phyloP scores from a whole-genome alignment of 2,113 vertebrate genomes.

The Lutjanus erythropterus region DNA sequence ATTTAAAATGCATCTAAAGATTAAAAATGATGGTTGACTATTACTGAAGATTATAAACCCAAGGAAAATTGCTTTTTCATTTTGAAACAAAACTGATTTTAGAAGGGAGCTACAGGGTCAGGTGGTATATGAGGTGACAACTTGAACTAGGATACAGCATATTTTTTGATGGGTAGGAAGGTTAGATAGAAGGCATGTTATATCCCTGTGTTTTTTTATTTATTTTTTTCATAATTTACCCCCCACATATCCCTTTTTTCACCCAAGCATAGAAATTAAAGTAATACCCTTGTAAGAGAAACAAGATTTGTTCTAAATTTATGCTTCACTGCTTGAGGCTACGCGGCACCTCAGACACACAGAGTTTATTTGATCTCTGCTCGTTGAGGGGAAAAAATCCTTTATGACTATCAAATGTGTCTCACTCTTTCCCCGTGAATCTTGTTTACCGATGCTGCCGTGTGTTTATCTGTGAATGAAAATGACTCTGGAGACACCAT shows the following conservation, averaged over 20 bases:
- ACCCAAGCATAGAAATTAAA: conserved; percentile 84
- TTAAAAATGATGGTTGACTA: conserved; percentile 90
- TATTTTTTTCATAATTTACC: conserved; percentile 63
- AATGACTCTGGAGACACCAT: conserved; percentile 83
- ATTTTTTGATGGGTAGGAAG: conserved; percentile 70
- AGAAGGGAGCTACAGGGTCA: conserved; percentile 80
- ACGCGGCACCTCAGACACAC: conserved; percentile 84
- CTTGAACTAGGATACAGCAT: conserved; percentile 63
- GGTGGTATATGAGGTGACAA: conserved; percentile 83
- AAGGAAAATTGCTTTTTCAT: conserved; percentile 90
- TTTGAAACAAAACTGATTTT: conserved; percentile 87
- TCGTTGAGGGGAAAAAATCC: conserved; percentile 85
- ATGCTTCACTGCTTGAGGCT: conserved; percentile 85
- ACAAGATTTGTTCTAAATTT: conserved; percentile 87
- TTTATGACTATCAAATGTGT: conserved; percentile 88
- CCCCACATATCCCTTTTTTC: conserved; percentile 58
- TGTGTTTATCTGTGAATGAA: conserved; percentile 86
- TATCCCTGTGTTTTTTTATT: conserved; percentile 30
- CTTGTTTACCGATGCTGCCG: conserved; percentile 85
- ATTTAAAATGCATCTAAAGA: conserved; percentile 91
- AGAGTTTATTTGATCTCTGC: conserved; percentile 85
- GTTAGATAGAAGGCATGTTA: conserved; percentile 63
- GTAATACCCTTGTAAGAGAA: conserved; percentile 86
- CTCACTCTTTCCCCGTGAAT: conserved; percentile 84
- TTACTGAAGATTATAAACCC: conserved; percentile 88